Percentiles rank a stretch among this genome's conserved stretches.
These are phyloP conservation scores for Cataglyphis albicans DNA, from an alignment of 2,888 invertebrate species.

Conservation along the genomic window DNA sequence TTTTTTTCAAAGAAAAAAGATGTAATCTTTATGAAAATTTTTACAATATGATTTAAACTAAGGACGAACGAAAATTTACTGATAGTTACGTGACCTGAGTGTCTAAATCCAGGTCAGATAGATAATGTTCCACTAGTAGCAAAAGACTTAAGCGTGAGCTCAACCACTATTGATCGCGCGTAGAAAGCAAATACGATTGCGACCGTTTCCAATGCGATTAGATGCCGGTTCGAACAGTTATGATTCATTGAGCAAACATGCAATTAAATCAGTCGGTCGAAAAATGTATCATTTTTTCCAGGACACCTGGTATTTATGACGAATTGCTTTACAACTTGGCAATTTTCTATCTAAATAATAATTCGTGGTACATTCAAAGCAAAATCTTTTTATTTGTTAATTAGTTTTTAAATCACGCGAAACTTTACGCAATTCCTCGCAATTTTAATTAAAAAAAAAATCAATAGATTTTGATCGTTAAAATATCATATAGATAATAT, in stretches of 20 bases:
- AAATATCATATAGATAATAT: not conserved
- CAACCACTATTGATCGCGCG: conserved; percentile 59
- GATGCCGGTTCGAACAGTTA: conserved; percentile 33
- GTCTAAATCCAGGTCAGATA: not conserved
- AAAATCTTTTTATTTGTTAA: conserved; percentile 16
- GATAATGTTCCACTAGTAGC: not conserved
- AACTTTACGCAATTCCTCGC: not conserved
- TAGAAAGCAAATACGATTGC: conserved; percentile 55
- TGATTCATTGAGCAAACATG: conserved; percentile 49
- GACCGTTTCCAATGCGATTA: conserved; percentile 63
- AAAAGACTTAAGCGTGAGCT: conserved; percentile 35
- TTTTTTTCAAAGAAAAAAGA: not conserved
- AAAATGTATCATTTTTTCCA: conserved; percentile 36
- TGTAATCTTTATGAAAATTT: not conserved
- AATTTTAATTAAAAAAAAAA: not conserved
- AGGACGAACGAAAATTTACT: not conserved
- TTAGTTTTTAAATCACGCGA: conserved; percentile 30
- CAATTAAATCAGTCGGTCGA: conserved; percentile 37
- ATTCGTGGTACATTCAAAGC: not conserved
- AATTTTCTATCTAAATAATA: conserved; percentile 32
- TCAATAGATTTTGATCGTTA: not conserved
- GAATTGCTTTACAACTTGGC: conserved; percentile 20
- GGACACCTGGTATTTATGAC: conserved; percentile 41
- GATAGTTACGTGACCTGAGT: conserved; percentile 9
- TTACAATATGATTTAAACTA: not conserved